These are phyloP conservation scores for Drosophila ustulata DNA, from an alignment of 2,888 invertebrate species.

Conservation along the genomic window DNA sequence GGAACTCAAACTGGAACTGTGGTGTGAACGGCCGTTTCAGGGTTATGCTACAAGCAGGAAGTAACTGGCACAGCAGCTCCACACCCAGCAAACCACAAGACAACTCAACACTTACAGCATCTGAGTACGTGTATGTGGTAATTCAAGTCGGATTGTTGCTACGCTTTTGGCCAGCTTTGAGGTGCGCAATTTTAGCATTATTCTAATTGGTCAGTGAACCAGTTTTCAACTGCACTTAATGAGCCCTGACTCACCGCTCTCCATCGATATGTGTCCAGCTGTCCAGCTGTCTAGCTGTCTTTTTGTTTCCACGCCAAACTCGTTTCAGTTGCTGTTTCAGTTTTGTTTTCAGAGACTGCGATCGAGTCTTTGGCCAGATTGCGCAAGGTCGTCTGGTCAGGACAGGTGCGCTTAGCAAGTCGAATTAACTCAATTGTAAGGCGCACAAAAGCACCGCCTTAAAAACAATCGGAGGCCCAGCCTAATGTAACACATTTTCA, in stretches of 20 bases:
- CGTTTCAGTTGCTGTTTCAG: slow-evolving; percentile 47
- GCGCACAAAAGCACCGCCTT: slow-evolving; percentile 13
- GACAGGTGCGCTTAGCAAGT: slow-evolving; percentile 65
- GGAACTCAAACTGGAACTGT: slow-evolving; percentile 8
- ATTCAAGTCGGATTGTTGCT: slow-evolving; percentile 31
- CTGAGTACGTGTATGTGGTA: slow-evolving; percentile 23
- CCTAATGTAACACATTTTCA: slow-evolving; percentile 28
- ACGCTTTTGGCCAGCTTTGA: slow-evolving; percentile 4
- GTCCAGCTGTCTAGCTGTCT: slow-evolving; percentile 8
- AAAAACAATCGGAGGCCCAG: slow-evolving; percentile 23
- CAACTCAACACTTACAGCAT: slow-evolving; percentile 22
- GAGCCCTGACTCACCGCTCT: slow-evolving; percentile 53
- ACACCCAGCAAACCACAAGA: slow-evolving; percentile 27
- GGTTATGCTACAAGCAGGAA: slow-evolving; percentile 63
- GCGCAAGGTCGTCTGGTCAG: slow-evolving; percentile 81
- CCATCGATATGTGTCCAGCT: slow-evolving; percentile 8
- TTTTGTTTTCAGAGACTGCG: not conserved
- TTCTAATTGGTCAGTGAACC: slow-evolving; percentile 75
- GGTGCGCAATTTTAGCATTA: slow-evolving; percentile 60
- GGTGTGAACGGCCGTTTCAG: slow-evolving; percentile 68
- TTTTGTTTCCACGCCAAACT: slow-evolving; percentile 50
- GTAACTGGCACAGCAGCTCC: slow-evolving; percentile 51
- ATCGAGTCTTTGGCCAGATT: slow-evolving; percentile 58
- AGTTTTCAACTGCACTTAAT: slow-evolving; percentile 63
- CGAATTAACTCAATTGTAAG: slow-evolving; percentile 60